Percentiles rank a stretch among this genome's conserved stretches.
phyloP scores from a whole-genome alignment of 2,113 vertebrate species.

The Propithecus coquereli region DNA sequence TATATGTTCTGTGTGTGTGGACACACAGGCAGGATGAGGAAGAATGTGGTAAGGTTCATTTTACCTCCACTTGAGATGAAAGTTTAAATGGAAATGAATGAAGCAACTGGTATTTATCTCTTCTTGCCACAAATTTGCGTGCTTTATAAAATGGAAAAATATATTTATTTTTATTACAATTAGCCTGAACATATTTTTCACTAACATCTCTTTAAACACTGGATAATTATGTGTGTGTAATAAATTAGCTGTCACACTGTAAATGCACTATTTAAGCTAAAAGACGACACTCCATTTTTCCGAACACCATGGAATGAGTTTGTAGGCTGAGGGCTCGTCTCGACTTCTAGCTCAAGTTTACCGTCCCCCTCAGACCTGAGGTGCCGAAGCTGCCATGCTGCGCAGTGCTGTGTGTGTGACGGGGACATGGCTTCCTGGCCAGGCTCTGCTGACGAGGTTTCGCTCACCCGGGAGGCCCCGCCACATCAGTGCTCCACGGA shows the following conservation, averaged over 20 bases:
- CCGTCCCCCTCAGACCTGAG: neutral
- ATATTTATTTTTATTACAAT: neutral
- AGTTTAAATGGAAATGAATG: neutral
- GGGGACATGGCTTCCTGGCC: neutral
- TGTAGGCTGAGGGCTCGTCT: too few relatives aligned
- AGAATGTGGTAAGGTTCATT: neutral
- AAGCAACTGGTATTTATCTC: neutral
- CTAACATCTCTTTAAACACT: neutral
- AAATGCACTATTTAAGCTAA: neutral
- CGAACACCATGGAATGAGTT: neutral
- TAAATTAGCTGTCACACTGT: neutral
- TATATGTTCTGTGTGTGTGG: neutral
- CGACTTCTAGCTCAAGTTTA: neutral
- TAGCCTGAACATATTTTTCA: neutral
- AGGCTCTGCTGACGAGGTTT: neutral
- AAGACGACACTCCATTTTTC: neutral
- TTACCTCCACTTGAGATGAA: neutral
- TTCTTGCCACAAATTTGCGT: neutral
- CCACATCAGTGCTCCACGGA: fast-evolving
- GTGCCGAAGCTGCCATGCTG: neutral
- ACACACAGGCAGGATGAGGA: neutral
- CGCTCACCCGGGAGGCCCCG: neutral
- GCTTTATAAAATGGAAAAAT: neutral
- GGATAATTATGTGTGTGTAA: neutral
- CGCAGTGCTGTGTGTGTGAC: neutral